Evolutionary conservation across 2,797 vertebrate genomes (phyloP).

Genomic region (Takifugu ocellatus): DNA sequence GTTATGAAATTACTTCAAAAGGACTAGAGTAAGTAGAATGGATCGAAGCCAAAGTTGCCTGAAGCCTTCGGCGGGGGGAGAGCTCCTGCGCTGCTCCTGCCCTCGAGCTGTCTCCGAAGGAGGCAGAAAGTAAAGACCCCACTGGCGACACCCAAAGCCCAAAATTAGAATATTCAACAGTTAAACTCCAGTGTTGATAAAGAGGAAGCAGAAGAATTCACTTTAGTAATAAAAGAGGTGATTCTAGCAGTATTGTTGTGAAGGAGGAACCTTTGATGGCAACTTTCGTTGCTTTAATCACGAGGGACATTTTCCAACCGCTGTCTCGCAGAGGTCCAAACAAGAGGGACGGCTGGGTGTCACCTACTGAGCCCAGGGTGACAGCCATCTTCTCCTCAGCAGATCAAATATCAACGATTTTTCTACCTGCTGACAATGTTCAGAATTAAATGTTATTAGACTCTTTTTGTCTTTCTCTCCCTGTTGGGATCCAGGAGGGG

Average conservation of each 20-base stretch:
- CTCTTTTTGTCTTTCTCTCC: no score
- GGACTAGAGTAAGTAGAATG: conserved; percentile 66
- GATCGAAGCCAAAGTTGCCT: conserved; percentile 68
- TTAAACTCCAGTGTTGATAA: conserved; percentile 33
- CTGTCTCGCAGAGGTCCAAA: no score
- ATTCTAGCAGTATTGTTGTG: conserved; percentile 25
- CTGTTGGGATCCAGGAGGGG: no score
- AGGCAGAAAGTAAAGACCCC: conserved; percentile 60
- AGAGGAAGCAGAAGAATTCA: conserved; percentile 34
- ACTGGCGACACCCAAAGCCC: conserved; percentile 53
- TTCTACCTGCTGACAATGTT: no score
- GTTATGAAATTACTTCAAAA: conserved; percentile 80
- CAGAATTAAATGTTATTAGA: no score
- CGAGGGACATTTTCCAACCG: background rate
- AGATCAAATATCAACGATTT: no score
- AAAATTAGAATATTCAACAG: conserved; percentile 50
- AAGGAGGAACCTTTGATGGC: conserved; percentile 16
- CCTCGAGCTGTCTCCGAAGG: conserved; percentile 54
- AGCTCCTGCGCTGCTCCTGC: conserved; percentile 39
- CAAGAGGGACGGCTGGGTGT: no score
- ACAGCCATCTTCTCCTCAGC: no score
- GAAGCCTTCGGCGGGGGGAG: conserved; percentile 55
- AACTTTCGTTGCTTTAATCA: conserved; percentile 23
- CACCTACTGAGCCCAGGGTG: no score
- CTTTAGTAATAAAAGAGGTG: conserved; percentile 36